These are phyloP conservation scores for Cenopis cana DNA, from an alignment of 2,888 invertebrate genomes.

Conservation along the genomic window DNA sequence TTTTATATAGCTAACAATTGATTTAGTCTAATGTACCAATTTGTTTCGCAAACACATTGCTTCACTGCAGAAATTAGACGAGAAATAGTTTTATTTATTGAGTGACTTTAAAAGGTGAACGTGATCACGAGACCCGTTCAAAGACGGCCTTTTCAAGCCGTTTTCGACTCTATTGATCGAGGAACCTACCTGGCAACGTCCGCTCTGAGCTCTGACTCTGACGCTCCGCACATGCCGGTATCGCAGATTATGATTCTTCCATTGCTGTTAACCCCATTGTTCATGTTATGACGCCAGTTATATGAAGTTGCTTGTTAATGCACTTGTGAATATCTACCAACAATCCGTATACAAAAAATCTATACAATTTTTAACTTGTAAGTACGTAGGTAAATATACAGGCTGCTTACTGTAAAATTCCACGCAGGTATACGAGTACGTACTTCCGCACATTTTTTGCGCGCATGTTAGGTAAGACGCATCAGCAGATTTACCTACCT, in stretches of 20 bases:
- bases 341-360: background rate
- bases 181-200: conserved; percentile 16
- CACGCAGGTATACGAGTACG: background rate
- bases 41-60: conserved; percentile 11
- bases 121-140: conserved; percentile 20
- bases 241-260: conserved; percentile 6
- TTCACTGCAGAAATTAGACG: background rate
- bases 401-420: background rate
- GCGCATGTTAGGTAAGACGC: too few species aligned
- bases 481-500: too few species aligned
- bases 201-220: background rate
- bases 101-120: conserved; percentile 17
- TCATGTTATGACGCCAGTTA: background rate
- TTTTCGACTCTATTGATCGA: conserved; percentile 14
- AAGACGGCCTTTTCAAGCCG: background rate
- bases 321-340: background rate
- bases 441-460: too few species aligned
- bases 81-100: conserved; percentile 7
- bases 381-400: background rate
- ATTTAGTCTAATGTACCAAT: background rate
- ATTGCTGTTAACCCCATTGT: conserved; percentile 8
- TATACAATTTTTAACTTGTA: background rate
- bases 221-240: conserved; percentile 22
- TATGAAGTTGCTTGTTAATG: background rate
- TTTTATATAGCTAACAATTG: background rate